Evolutionary conservation across 2,113 vertebrate species (phyloP).

Genomic region (Boleophthalmus pectinirostris): DNA sequence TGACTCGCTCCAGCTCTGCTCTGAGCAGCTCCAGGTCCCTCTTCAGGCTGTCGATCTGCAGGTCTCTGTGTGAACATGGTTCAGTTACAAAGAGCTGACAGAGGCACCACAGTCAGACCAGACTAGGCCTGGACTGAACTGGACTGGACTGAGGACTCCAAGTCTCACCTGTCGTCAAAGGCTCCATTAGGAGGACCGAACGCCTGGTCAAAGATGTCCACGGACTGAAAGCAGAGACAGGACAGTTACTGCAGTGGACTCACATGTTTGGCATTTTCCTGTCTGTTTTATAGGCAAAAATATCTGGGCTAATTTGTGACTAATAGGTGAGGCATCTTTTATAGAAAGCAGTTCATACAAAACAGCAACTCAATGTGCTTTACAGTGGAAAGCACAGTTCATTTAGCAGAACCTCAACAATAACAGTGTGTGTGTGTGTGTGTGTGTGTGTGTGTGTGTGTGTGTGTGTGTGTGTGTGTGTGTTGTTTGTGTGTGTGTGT

Average conservation of each 20-base stretch:
- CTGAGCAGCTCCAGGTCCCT: constrained; percentile 84
- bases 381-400: too few species aligned
- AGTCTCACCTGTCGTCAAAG: constrained; percentile 84
- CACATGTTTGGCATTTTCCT: too few species aligned
- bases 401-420: too few species aligned
- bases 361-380: too few species aligned
- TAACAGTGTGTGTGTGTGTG: too few species aligned
- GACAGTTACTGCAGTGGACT: neutral
- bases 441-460: too few species aligned
- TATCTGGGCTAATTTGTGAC: too few species aligned
- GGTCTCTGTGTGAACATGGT: constrained; percentile 77
- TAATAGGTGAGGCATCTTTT: too few species aligned
- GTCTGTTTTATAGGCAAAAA: too few species aligned
- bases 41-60: constrained; percentile 88
- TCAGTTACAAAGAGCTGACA: constrained; percentile 1
- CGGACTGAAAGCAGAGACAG: constrained; percentile 54
- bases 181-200: constrained; percentile 90
- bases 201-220: constrained; percentile 90
- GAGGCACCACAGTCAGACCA: neutral
- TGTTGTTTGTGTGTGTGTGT: too few species aligned
- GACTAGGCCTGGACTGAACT: neutral
- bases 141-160: neutral
- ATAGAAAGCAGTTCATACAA: too few species aligned
- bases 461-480: too few species aligned
- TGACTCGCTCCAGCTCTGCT: constrained; percentile 89